Base-by-base conservation (phyloP, 2,113 vertebrate species). In the Mastomys coucha region DNA sequence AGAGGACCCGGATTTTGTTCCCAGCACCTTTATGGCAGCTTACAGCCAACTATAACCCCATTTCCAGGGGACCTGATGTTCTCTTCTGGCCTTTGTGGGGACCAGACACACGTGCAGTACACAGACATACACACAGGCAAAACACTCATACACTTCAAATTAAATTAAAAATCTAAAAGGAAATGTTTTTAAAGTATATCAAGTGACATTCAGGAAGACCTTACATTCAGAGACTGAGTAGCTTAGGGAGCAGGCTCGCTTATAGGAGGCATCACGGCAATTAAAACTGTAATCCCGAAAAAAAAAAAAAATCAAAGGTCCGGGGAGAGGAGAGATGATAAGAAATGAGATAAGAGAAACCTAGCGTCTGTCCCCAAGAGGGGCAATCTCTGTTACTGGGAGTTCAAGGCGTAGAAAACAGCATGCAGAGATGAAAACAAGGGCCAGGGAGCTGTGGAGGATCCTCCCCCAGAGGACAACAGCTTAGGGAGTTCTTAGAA, bases 191-290 rank as follows among this genome's bases (percentile, higher is more conserved):
- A 51, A 87, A 91, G 19, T 19, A 9, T 22, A 10, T 49, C 81
- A 58, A 7, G 33, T 45, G 75, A 87, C 14, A 75, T 70, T 77
- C 17, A 65, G 49, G 60, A 67, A 94, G 88, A 85, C 53, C 36
- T 67, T 84, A n/a, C 84, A 53, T 75, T 93, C 39, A n/a, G 94
- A 89, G 90, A 87, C 58, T 8, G 26, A 58, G 26, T 8, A 70
- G 84, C 22, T 36, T 31, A 42, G 73, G 92, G 96, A 95, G 65
- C 91, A 92, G 36, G 45, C 81, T 56, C 26, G 17, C 73, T 93
- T 92, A 77, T 28, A 90, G 26, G 56, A 58, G 82, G 56, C 7
- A 17, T 51, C 28, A 76, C 39, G n/a, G 92, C 91, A 60, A 70
- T 81, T 65, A 85, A 88, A 92, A 75, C n/a, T 45, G 58, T 2